Conservation (phyloP, 2,113 vertebrate species). For the Sterrhoptilus dennistouni region DNA sequence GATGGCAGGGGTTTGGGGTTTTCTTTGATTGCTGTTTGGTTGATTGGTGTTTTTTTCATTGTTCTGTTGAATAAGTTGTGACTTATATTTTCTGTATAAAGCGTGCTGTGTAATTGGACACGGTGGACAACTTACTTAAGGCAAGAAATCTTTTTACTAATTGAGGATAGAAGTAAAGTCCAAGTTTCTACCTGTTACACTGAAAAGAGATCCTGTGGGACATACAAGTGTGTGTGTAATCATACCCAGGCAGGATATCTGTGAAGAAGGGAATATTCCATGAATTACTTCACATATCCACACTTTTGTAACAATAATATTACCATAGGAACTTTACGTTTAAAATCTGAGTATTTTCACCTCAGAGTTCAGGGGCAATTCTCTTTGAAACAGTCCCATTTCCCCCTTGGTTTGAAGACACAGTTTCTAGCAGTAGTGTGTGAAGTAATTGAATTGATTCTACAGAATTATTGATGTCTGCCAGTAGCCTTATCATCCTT, state of each 20-base stretch:
- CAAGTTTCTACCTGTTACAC: background rate
- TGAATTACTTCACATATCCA: background rate
- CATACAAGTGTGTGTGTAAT: background rate
- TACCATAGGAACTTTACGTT: background rate
- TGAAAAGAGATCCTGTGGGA: background rate
- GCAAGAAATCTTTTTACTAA: background rate
- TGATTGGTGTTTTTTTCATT: background rate
- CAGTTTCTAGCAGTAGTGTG: background rate
- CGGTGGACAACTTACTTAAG: background rate
- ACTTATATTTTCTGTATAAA: background rate
- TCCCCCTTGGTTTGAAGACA: background rate
- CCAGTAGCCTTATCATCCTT: background rate
- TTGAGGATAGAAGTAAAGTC: background rate
- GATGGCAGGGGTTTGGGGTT: background rate
- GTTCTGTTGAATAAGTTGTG: background rate
- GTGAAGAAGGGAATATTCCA: background rate
- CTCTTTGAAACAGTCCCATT: background rate
- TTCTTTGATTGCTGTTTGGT: background rate
- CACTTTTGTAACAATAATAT: background rate
- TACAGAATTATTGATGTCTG: background rate
- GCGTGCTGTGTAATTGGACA: background rate
- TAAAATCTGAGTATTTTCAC: background rate
- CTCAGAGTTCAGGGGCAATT: background rate
- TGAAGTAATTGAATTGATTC: background rate
- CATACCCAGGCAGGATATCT: background rate